These are phyloP conservation scores for Microctenopoma lineatum DNA, from an alignment of 2,797 vertebrate genomes.

Conservation along the genomic window DNA sequence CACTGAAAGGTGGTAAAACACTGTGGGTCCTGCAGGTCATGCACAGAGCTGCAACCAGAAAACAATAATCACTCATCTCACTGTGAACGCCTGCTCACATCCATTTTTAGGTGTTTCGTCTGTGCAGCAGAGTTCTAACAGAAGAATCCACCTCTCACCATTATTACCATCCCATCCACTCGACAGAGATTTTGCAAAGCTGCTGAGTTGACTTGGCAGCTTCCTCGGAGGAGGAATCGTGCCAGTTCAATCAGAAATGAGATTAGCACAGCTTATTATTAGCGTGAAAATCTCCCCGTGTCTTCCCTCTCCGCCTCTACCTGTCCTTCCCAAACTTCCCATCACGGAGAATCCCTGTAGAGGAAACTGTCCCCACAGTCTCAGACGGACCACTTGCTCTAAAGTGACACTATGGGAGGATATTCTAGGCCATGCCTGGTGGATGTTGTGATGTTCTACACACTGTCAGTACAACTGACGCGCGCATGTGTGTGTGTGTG, in stretches of 20 bases:
- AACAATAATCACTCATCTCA: no score
- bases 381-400: constrained; percentile 13
- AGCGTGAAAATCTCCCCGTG: constrained; percentile 30
- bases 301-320: constrained; percentile 31
- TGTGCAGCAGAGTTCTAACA: constrained; percentile 6
- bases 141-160: constrained; percentile 8
- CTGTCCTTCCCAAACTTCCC: constrained; percentile 30
- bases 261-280: constrained; percentile 55
- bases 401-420: constrained; percentile 22
- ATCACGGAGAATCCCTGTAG: not conserved
- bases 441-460: constrained; percentile 27
- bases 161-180: not conserved
- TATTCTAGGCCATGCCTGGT: constrained; percentile 42
- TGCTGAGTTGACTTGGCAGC: constrained; percentile 46
- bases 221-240: constrained; percentile 15
- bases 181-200: constrained; percentile 26
- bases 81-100: no score
- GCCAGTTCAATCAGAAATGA: constrained; percentile 55
- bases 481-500: constrained; percentile 21
- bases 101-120: not conserved
- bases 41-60: no score
- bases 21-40: not conserved
- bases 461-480: constrained; percentile 21
- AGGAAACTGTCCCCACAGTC: constrained; percentile 9
- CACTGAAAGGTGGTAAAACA: not conserved